Evolutionary conservation across 2,113 vertebrate species (phyloP).

Genomic region (Perognathus longimembris): DNA sequence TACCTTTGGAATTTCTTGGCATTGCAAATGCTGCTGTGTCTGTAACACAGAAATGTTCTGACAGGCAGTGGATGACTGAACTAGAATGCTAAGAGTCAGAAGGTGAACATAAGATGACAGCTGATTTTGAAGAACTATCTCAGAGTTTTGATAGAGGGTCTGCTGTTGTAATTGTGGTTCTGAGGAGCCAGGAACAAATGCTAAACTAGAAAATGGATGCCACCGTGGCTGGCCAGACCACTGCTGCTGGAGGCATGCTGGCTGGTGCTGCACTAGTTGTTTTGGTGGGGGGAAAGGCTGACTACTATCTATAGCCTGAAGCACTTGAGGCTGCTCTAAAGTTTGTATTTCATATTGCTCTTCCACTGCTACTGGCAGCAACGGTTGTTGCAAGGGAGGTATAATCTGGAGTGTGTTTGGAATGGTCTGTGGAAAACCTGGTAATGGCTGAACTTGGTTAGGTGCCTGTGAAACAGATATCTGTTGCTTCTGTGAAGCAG

Average conservation of each 20-base stretch:
- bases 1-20: slow-evolving; percentile 52
- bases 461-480: slow-evolving; percentile 68
- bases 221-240: slow-evolving; percentile 48
- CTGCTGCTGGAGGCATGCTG: slow-evolving; percentile 54
- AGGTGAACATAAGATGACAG: background rate
- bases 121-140: slow-evolving; percentile 26
- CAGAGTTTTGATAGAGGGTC: slow-evolving; percentile 44
- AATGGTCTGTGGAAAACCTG: slow-evolving; percentile 65
- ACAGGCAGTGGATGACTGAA: slow-evolving; percentile 71
- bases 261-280: slow-evolving; percentile 69
- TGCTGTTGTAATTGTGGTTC: slow-evolving; percentile 72
- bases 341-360: slow-evolving; percentile 11
- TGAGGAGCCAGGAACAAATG: slow-evolving; percentile 72
- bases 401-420: background rate
- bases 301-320: slow-evolving; percentile 60
- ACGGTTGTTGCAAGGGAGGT: slow-evolving; percentile 47
- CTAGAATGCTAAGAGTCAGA: background rate
- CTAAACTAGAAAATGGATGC: slow-evolving; percentile 75
- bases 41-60: slow-evolving; percentile 74
- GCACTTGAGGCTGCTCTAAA: slow-evolving; percentile 27
- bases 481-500: slow-evolving; percentile 65
- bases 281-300: slow-evolving; percentile 41
- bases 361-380: slow-evolving; percentile 12
- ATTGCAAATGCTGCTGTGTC: slow-evolving; percentile 75
- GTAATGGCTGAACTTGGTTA: slow-evolving; percentile 72